Evolutionary conservation across 2,888 invertebrate genomes (phyloP).

Genomic region (Polyploca ridens): DNA sequence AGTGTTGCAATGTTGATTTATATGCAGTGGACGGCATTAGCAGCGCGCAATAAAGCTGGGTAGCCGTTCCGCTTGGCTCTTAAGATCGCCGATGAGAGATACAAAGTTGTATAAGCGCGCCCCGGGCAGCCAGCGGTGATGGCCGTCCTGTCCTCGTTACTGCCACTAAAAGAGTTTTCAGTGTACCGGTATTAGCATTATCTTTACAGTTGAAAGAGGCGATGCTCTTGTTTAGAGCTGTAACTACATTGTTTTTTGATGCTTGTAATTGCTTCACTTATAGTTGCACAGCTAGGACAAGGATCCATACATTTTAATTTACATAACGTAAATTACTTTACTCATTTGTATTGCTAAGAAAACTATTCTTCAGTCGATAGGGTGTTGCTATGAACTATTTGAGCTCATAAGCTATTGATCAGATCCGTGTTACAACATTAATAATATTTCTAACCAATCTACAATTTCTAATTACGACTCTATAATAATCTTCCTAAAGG

Average conservation of each 20-base stretch:
- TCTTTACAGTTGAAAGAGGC: conserved; percentile 24
- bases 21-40: conserved; percentile 33
- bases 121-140: conserved; percentile 15
- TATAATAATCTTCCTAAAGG: not conserved
- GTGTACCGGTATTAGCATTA: conserved; percentile 32
- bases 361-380: no score
- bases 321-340: no score
- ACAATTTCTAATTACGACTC: no score
- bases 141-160: conserved; percentile 16
- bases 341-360: no score
- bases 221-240: not conserved
- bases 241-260: not conserved
- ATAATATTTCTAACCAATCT: no score
- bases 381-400: no score
- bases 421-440: no score
- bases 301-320: no score
- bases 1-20: conserved; percentile 35
- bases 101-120: conserved; percentile 27
- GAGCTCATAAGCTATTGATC: no score
- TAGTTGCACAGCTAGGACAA: not conserved
- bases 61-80: conserved; percentile 16
- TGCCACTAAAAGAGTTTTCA: conserved; percentile 31
- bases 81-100: conserved; percentile 34
- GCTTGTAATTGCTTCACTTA: not conserved
- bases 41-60: conserved; percentile 28